Base-by-base conservation (phyloP, 2,113 vertebrate species). In the Tachuris rubrigastra region DNA sequence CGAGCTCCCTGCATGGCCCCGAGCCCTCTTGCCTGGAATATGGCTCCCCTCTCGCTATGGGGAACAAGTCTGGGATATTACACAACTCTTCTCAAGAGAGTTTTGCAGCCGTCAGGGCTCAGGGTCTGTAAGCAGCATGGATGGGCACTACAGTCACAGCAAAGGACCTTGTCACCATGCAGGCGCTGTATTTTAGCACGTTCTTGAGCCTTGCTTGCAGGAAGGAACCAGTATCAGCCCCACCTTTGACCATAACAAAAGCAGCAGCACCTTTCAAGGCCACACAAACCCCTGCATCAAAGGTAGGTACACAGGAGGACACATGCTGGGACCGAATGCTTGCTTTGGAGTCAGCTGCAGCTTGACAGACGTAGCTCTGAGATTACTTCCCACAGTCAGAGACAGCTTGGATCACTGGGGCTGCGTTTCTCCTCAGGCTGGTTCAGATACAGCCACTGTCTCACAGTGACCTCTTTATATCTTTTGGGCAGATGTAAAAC, bases 221-320 rank as follows among this genome's bases (percentile, higher is more conserved):
- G n/a, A 59, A 68, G 39, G 37, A 49, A 50, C 9, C 16, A 22
- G 14, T 4, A n/a, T 37, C 81, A 76, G 35, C 33, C 49, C 67
- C 0, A 1, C 2, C 37, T 75, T 19, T 0, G 2, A 37, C 39
- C 0, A 0, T 2, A 39, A n/a, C 2, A 8, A 7, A 14, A 44
- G 31, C 35, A n/a, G 77, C 63, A 80, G 49, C 73, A 22, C 15
- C 65, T 60, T n/a, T 49, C 37, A 23, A 25, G 56, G 76, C 67
- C 80, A 33, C 80, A 33, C 55, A 55, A 22, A 69, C 7, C 41
- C 7, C 44, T 8, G 47, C 35, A 39, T 4, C 3, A 5, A 67
- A 30, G 77, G 33, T 9, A 35, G 60, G 49, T 21, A 33, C 41
- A 16, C 1, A 19, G 19, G 6, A n/a, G 65, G 31, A 37, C 6